Base-by-base conservation (phyloP, 2,888 invertebrate genomes). In the Troides helena region DNA sequence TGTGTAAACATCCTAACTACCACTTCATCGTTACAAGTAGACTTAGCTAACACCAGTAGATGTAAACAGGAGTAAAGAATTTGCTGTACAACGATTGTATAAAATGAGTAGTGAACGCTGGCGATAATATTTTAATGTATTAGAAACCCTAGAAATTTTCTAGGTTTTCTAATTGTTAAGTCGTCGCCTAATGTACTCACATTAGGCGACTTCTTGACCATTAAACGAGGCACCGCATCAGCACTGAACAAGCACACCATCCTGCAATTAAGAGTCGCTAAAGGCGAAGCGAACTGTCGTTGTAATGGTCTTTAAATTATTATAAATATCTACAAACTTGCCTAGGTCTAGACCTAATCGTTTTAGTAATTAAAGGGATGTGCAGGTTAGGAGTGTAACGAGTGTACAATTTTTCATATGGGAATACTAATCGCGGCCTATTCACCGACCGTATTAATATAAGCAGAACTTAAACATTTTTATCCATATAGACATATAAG, bases 241-340 rank as follows among this genome's bases (percentile, higher is more conserved):
- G 43, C 43, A 43, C 43, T 43, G 43, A 61, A 74, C 72, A 70
- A 74, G 77, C 73, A 75, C 75, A 77, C 75, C 76, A 74, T 78
- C 71, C 74, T 76, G 78, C 80, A 85, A 82, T 78, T 78, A 78
- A 71, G 73, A 70, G 74, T 68, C 63, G 72, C 74, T 75, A 65
- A 72, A 74, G 78, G 76, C 73, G 71, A 71, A 73, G n/a, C 73
- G 69, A 73, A 74, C 71, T 71, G 69, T 58, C 68, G 56, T 70
- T 69, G 74, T 77, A 75, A 80, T 77, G 75, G 74, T 43, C 71
- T 76, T 78, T 76, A 76, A 80, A 80, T 79, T 78, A 77, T 79
- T 78, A 81, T 81, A 77, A 82, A 81, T 81, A 80, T 76, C 77
- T 76, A 76, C 75, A 74, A 79, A 81, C 75, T 74, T 74, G 74